Evolutionary conservation across 2,888 invertebrate species (phyloP).

Genomic region (Eugnorisma glareosa): DNA sequence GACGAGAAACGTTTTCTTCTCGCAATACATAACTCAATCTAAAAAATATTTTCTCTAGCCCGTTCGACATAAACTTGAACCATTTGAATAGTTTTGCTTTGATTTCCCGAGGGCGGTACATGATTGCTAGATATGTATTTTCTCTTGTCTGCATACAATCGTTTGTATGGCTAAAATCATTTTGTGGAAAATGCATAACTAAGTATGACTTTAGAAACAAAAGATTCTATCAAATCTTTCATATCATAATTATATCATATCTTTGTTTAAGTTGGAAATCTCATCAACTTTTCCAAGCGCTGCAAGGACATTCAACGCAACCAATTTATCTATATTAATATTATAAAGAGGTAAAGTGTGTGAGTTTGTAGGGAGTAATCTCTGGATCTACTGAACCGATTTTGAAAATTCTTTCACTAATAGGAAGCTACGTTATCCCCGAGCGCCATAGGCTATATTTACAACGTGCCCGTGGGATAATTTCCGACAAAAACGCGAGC

Average conservation of each 20-base stretch:
- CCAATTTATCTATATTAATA: too few relatives aligned
- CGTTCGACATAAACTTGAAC: slow-evolving; percentile 26
- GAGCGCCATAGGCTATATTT: too few relatives aligned
- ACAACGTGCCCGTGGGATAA: too few relatives aligned
- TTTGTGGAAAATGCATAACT: background rate
- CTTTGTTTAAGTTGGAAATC: background rate
- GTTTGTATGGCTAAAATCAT: slow-evolving; percentile 16
- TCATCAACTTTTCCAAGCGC: background rate
- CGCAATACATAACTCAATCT: slow-evolving; percentile 20
- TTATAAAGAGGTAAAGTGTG: too few relatives aligned
- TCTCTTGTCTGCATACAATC: slow-evolving; percentile 9
- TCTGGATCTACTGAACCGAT: too few relatives aligned
- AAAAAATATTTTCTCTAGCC: slow-evolving; percentile 9
- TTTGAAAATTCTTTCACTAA: too few relatives aligned
- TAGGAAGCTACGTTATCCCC: too few relatives aligned
- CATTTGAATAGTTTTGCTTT: slow-evolving; percentile 49
- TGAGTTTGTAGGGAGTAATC: too few relatives aligned
- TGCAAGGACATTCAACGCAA: background rate
- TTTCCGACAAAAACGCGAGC: too few relatives aligned
- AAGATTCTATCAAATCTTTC: background rate
- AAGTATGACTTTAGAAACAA: background rate
- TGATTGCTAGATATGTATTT: slow-evolving; percentile 33
- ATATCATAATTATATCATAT: too few relatives aligned
- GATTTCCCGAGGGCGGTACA: slow-evolving; percentile 54
- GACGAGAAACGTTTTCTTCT: background rate